Conservation (phyloP, 1,140 invertebrate genomes). For the Gonioctena quinquepunctata region DNA sequence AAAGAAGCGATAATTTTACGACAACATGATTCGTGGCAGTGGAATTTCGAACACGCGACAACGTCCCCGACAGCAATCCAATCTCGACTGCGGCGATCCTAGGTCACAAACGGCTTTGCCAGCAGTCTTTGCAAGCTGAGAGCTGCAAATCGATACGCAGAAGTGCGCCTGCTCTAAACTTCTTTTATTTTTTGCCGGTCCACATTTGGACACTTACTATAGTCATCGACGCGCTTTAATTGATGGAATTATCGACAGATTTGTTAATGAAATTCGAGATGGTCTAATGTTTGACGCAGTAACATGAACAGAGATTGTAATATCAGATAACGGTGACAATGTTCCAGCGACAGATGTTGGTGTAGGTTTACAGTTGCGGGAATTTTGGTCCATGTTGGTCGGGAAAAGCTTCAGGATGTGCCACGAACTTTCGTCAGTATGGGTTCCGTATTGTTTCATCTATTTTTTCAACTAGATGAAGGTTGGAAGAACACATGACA, state of each 20-base stretch:
- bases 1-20: background rate
- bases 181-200: slow-evolving; percentile 3
- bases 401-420: too few species aligned
- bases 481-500: too few species aligned
- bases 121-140: slow-evolving; percentile 15
- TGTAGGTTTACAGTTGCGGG: too few species aligned
- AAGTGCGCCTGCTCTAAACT: slow-evolving; percentile 6
- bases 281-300: background rate
- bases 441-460: too few species aligned
- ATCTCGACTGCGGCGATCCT: slow-evolving; percentile 14
- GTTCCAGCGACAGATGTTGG: too few species aligned
- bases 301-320: background rate
- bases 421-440: too few species aligned
- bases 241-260: background rate
- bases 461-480: too few species aligned
- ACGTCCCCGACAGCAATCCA: background rate
- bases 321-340: too few species aligned
- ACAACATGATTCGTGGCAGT: slow-evolving; percentile 14
- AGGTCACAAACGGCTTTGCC: slow-evolving; percentile 17
- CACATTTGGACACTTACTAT: slow-evolving; percentile 3
- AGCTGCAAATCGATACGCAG: slow-evolving; percentile 10
- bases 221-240: slow-evolving; percentile 8
- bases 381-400: too few species aligned
- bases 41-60: slow-evolving; percentile 9
- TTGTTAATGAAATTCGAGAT: background rate